Evolutionary conservation across 1,140 invertebrate genomes (phyloP), one percentile per base, ranked within the genome.

Genomic region (Lepidurus packardi): DNA sequence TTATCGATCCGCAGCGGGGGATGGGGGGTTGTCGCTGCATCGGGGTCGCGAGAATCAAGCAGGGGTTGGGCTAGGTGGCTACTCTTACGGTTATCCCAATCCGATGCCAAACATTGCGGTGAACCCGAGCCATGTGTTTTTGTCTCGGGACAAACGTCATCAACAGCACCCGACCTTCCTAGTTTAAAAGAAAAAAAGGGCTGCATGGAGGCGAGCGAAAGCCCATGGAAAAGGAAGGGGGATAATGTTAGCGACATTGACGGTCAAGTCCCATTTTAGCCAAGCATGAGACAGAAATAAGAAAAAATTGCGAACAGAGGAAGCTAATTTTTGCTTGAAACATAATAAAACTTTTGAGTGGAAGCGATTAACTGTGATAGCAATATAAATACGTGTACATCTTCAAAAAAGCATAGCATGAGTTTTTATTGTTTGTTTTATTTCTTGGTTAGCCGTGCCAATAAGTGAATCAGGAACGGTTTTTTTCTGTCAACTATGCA

Each of bases 71-170:
- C n/a, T 65, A 65, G 53, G 53, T 65, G 53, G 53, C 53, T 65
- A 65, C 13, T 65, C 53, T 65, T 65, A 65, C 53, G 53, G 53
- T 65, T 65, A 65, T 65, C 53, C 53, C 53, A 65, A 65, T 65
- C 53, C 53, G 53, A n/a, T 65, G 53, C 53, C 53, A 65, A 65
- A 65, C 53, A 65, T 65, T 65, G 53, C 53, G 53, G 53, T 65
- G 53, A 65, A 65, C 53, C 21, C 53, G 53, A 65, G 53, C 53
- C 53, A 65, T 65, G 53, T 65, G 53, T 65, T 65, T 65, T n/a
- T 65, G 53, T 65, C 53, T 13, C 53, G 53, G 53, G 53, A 65
- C 53, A 65, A 65, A 65, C 53, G 53, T 65, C 53, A 65, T 21
- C 53, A 65, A 3, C 53, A 65, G 53, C 53, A 65, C 16, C 53